phyloP scores from a whole-genome alignment of 2,113 vertebrate species.

The Hemibagrus wyckioides region DNA sequence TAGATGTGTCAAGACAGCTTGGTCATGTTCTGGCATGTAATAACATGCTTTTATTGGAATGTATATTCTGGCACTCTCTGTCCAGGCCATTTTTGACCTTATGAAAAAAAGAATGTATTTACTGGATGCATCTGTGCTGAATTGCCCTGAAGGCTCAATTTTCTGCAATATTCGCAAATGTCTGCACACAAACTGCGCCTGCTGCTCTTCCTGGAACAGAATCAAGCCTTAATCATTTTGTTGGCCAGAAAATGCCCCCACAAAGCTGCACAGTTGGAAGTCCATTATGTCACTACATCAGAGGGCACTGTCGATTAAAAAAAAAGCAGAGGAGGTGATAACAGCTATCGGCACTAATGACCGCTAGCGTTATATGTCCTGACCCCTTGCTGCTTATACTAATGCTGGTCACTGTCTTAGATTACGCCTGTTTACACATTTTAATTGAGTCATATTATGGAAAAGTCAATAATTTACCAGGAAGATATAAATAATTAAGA shows the following conservation, averaged over 20 bases:
- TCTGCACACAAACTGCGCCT: constrained; percentile 2
- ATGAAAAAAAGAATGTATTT: background rate
- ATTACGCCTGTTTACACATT: constrained; percentile 15
- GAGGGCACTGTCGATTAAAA: constrained; percentile 30
- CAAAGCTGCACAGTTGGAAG: background rate
- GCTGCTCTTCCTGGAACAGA: constrained; percentile 12
- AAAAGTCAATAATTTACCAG: constrained; percentile 39
- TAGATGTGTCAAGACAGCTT: background rate
- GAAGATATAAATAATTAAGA: constrained; percentile 16
- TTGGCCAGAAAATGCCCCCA: background rate
- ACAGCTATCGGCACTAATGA: constrained; percentile 37
- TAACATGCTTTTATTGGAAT: background rate
- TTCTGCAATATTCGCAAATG: constrained; percentile 10
- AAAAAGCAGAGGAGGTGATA: constrained; percentile 13
- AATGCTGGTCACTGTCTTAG: constrained; percentile 13
- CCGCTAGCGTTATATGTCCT: constrained; percentile 8
- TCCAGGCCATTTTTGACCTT: constrained; percentile 8
- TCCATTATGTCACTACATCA: constrained; percentile 23
- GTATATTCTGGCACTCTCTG: background rate
- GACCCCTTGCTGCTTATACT: background rate
- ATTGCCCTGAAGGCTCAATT: constrained; percentile 4
- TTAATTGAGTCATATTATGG: constrained; percentile 18
- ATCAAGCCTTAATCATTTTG: constrained; percentile 13
- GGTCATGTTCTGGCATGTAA: background rate
- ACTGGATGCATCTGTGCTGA: background rate